These are phyloP conservation scores for Phylloscopus trochilus DNA, from an alignment of 2,113 vertebrate genomes.

Conservation along the genomic window DNA sequence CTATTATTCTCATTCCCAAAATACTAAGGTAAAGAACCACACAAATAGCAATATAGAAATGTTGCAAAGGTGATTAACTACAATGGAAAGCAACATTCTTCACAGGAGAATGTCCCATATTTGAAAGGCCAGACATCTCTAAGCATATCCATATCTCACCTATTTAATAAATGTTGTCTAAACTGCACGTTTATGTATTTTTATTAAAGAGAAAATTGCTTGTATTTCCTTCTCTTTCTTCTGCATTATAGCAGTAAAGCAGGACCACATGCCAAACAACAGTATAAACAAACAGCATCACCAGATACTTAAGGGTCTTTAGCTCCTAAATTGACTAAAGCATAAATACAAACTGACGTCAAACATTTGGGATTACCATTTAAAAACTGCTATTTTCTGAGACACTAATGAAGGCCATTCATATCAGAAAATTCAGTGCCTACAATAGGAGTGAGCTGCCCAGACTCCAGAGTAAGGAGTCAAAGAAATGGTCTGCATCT, in stretches of 20 bases:
- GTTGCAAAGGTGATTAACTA: background rate
- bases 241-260: background rate
- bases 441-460: background rate
- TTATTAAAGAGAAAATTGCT: conserved; percentile 13
- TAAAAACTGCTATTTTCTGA: background rate
- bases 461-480: background rate
- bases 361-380: conserved; percentile 4
- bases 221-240: conserved; percentile 9
- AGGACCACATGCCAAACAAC: background rate
- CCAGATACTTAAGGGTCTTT: conserved; percentile 21
- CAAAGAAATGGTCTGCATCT: background rate
- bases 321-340: conserved; percentile 26
- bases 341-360: conserved; percentile 21
- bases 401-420: background rate
- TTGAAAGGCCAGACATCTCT: background rate
- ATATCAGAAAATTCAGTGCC: background rate
- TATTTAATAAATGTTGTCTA: conserved; percentile 14
- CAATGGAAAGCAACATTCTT: background rate
- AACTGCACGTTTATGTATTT: background rate
- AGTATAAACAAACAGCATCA: conserved; percentile 17
- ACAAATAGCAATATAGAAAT: background rate
- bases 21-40: background rate
- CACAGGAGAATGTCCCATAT: background rate
- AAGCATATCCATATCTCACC: background rate
- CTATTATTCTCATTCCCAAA: background rate